Conservation (phyloP, 2,888 invertebrate genomes). For the Nomada ruficornis region DNA sequence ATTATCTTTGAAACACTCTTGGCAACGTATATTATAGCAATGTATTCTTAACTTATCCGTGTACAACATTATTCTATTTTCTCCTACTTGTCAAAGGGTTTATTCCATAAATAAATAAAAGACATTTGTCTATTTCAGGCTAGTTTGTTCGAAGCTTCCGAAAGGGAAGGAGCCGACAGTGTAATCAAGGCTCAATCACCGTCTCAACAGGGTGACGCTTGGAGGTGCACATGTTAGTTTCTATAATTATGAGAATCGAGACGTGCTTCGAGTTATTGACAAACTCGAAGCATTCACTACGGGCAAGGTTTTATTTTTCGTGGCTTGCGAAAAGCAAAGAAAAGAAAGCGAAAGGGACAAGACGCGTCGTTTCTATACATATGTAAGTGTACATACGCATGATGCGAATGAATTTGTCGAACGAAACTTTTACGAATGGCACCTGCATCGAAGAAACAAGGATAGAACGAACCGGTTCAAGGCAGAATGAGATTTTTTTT, state of each 20-base stretch:
- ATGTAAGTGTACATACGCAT: conserved; percentile 50
- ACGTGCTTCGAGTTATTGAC: conserved; percentile 29
- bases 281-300: conserved; percentile 44
- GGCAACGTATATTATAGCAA: too few species aligned
- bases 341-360: neutral
- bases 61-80: too few species aligned
- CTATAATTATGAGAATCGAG: conserved; percentile 29
- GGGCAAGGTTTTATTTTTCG: conserved; percentile 42
- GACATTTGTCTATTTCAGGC: conserved; percentile 68
- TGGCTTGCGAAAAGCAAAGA: conserved; percentile 18
- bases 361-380: conserved; percentile 36
- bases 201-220: conserved; percentile 79
- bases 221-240: conserved; percentile 80
- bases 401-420: conserved; percentile 36
- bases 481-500: conserved; percentile 29
- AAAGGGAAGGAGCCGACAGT: conserved; percentile 77
- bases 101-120: too few species aligned
- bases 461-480: neutral
- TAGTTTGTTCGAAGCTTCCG: conserved; percentile 79
- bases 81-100: too few species aligned
- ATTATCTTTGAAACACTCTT: too few species aligned
- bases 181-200: conserved; percentile 78
- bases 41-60: too few species aligned
- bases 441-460: neutral
- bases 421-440: conserved; percentile 13